phyloP scores from a whole-genome alignment of 2,113 vertebrate species.

The Notarius quadriscutis region DNA sequence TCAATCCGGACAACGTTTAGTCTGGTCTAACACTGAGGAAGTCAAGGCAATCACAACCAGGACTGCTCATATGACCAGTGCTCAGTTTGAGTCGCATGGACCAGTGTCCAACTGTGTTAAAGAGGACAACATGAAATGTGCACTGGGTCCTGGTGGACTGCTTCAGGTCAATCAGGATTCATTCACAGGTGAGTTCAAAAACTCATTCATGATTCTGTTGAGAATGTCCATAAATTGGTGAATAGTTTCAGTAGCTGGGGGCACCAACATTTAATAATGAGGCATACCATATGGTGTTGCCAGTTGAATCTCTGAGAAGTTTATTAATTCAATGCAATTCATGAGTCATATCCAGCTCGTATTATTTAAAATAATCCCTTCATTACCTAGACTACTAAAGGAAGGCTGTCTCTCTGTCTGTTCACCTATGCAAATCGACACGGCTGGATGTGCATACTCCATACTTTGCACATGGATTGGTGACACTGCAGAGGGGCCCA shows the following conservation, averaged over 20 bases:
- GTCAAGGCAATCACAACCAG: slow-evolving; percentile 1
- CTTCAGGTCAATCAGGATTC: slow-evolving; percentile 7
- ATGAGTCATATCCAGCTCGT: background rate
- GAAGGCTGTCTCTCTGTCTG: too few species aligned
- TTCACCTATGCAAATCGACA: too few species aligned
- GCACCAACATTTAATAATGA: background rate
- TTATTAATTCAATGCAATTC: background rate
- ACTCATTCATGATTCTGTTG: background rate
- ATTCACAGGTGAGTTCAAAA: slow-evolving; percentile 32
- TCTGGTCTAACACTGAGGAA: background rate
- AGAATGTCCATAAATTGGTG: background rate
- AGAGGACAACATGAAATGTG: slow-evolving; percentile 43
- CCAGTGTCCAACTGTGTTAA: slow-evolving; percentile 22
- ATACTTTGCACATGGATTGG: too few species aligned
- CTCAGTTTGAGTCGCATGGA: background rate
- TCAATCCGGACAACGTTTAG: background rate
- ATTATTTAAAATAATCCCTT: background rate
- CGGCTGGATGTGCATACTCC: too few species aligned
- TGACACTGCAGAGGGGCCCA: too few species aligned
- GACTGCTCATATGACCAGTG: slow-evolving; percentile 9
- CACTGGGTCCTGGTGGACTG: background rate
- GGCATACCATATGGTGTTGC: background rate
- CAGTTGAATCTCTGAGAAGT: background rate
- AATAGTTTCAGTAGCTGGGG: background rate
- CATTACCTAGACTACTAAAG: background rate